Conservation (phyloP, 2,797 vertebrate species). For the Cossypha caffra region DNA sequence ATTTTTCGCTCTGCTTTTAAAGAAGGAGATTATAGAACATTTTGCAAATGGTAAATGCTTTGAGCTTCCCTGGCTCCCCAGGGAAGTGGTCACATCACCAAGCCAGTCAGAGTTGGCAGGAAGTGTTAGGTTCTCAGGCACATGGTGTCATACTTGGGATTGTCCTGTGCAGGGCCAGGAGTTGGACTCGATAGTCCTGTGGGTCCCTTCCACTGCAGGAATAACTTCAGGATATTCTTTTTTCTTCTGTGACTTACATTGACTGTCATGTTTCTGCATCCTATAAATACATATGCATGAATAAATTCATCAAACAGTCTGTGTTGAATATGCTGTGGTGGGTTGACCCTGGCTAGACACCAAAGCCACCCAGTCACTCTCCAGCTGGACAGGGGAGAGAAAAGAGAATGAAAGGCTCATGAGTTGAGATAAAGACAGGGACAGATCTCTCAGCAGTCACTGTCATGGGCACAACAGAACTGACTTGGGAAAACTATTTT, state of each 20-base stretch:
- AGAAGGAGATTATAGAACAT: not conserved
- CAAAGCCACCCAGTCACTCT: not conserved
- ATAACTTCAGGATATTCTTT: not conserved
- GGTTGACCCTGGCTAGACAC: not conserved
- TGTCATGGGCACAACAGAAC: not conserved
- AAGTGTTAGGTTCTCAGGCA: not conserved
- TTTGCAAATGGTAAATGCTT: not conserved
- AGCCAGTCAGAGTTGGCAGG: not conserved
- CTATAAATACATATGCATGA: not conserved
- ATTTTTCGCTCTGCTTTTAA: not conserved
- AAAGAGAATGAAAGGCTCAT: not conserved
- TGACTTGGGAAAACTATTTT: not conserved
- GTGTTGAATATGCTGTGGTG: not conserved
- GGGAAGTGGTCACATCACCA: not conserved
- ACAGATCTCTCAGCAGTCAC: not conserved
- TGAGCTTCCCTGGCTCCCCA: not conserved
- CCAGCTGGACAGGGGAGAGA: not conserved
- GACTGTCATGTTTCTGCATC: not conserved
- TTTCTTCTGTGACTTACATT: not conserved
- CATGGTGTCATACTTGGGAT: fast-evolving
- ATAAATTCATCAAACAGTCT: not conserved
- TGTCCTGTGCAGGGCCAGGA: not conserved
- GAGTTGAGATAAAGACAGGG: not conserved
- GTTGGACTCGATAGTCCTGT: not conserved
- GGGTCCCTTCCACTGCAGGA: not conserved